phyloP scores from a whole-genome alignment of 2,888 invertebrate species.

The Drosophila antonietae region DNA sequence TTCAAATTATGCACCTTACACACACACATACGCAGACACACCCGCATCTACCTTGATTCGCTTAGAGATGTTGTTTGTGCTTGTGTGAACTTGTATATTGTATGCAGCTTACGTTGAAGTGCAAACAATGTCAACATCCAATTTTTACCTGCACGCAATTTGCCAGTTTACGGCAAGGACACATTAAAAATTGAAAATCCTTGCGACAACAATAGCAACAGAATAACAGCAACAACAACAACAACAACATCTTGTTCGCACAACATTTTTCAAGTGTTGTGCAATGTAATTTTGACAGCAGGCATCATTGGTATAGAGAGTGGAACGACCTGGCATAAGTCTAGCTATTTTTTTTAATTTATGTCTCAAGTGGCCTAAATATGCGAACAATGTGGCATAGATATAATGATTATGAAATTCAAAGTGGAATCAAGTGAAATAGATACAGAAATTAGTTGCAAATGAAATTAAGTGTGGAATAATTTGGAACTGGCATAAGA shows the following conservation, averaged over 20 bases:
- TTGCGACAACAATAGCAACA: neutral
- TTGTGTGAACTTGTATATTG: constrained; percentile 46
- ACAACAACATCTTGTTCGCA: constrained; percentile 5
- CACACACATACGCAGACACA: constrained; percentile 7
- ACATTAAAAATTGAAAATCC: constrained; percentile 45
- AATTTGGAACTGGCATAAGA: neutral
- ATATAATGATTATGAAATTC: neutral
- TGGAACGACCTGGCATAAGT: neutral
- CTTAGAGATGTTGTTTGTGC: constrained; percentile 24
- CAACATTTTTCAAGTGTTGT: constrained; percentile 12
- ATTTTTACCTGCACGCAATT: constrained; percentile 48
- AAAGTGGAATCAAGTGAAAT: no score
- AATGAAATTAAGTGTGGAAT: neutral
- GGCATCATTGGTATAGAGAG: neutral
- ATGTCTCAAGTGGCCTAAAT: neutral
- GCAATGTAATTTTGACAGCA: neutral
- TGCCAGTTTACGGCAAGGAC: constrained; percentile 47
- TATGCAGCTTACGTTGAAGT: constrained; percentile 30
- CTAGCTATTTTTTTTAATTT: neutral
- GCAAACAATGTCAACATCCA: constrained; percentile 64
- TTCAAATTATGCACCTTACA: constrained; percentile 60
- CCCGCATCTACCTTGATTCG: constrained; percentile 6
- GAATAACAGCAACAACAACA: neutral
- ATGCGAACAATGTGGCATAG: neutral
- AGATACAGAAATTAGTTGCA: no score